phyloP scores from a whole-genome alignment of 2,113 vertebrate genomes.

The Coptodon bakossiorum region DNA sequence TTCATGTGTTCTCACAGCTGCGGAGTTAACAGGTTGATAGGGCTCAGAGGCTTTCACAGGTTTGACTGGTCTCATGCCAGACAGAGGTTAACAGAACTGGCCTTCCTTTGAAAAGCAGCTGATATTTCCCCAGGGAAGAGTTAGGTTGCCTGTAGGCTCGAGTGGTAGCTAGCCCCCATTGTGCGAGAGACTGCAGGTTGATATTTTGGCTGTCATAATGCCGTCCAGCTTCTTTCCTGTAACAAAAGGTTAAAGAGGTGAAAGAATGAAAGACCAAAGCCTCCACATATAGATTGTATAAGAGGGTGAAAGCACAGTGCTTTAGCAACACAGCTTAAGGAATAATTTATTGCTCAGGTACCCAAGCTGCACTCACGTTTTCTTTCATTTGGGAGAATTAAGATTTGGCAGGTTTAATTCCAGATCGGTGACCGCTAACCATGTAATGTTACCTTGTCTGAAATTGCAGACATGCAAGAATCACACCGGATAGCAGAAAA shows the following conservation, averaged over 20 bases:
- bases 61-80: neutral
- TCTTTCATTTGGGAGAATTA: neutral
- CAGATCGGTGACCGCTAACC: neutral
- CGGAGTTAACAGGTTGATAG: neutral
- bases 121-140: slow-evolving; percentile 31
- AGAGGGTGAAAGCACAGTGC: neutral
- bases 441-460: neutral
- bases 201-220: slow-evolving; percentile 13
- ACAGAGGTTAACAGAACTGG: neutral
- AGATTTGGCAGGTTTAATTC: neutral
- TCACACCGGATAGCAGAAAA: neutral
- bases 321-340: neutral
- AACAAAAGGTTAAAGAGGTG: slow-evolving; percentile 1
- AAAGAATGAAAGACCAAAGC: neutral
- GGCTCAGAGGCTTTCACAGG: neutral
- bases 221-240: neutral
- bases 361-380: neutral
- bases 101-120: slow-evolving; percentile 44
- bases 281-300: neutral
- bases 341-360: neutral
- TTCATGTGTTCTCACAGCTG: neutral
- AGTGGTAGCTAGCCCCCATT: slow-evolving; percentile 7
- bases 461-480: neutral
- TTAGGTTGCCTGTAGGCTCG: slow-evolving; percentile 26
- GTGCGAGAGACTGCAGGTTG: neutral